phyloP scores from a whole-genome alignment of 2,797 vertebrate genomes.

The Leptatherina wallacei region DNA sequence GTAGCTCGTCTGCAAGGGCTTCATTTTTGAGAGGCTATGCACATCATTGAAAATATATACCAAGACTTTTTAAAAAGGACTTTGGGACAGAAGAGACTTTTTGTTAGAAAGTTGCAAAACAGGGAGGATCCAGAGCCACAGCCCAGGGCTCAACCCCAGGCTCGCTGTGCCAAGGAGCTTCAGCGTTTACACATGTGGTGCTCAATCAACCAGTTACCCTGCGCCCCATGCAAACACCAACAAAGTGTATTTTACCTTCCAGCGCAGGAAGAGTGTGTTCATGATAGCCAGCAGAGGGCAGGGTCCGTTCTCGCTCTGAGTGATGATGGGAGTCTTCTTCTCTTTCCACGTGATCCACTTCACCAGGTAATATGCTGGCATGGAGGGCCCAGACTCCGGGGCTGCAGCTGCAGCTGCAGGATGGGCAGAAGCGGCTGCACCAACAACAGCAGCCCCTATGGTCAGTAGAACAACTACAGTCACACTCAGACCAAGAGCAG shows the following conservation, averaged over 20 bases:
- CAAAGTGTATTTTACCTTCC: constrained; percentile 85
- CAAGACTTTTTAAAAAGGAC: no score
- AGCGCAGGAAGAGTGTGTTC: constrained; percentile 91
- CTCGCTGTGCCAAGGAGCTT: no score
- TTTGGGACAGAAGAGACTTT: no score
- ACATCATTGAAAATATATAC: no score
- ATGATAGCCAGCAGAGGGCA: constrained; percentile 95
- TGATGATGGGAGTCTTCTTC: constrained; percentile 89
- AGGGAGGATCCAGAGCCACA: no score
- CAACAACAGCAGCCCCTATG: constrained; percentile 49
- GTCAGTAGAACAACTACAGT: constrained; percentile 21
- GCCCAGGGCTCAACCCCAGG: no score
- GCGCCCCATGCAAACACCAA: neutral
- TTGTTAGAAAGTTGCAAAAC: no score
- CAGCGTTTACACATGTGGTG: no score
- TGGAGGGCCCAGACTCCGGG: constrained; percentile 34
- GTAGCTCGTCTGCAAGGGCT: neutral
- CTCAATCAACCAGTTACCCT: no score
- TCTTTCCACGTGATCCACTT: constrained; percentile 97
- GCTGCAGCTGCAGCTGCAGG: neutral
- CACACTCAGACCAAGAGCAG: neutral
- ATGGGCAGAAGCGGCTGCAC: neutral
- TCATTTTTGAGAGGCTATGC: no score
- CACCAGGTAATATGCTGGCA: constrained; percentile 86
- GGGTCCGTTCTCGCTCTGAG: constrained; percentile 92